phyloP scores from a whole-genome alignment of 2,888 invertebrate genomes.

The Machimus atricapillus region DNA sequence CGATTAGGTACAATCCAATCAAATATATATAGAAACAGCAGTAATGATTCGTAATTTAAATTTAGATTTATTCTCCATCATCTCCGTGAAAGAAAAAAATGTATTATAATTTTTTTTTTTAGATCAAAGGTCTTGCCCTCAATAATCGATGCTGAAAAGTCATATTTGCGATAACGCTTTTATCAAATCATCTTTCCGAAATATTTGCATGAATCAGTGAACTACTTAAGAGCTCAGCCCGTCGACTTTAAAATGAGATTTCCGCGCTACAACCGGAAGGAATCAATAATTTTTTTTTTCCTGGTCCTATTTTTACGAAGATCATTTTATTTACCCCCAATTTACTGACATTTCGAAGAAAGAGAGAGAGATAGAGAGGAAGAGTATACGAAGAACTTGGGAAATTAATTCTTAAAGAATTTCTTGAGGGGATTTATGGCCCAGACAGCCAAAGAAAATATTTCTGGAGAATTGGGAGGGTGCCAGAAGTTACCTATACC shows the following conservation, averaged over 20 bases:
- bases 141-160: background rate
- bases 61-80: background rate
- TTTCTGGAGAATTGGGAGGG: background rate
- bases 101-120: background rate
- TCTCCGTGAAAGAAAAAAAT: background rate
- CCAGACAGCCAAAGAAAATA: background rate
- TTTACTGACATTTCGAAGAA: background rate
- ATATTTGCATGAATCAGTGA: background rate
- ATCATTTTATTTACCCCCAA: background rate
- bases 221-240: background rate
- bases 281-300: background rate
- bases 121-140: background rate
- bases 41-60: background rate
- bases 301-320: background rate
- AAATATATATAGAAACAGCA: background rate
- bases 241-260: background rate
- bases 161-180: background rate
- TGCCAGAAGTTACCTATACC: background rate
- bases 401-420: background rate
- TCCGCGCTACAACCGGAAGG: background rate
- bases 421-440: background rate
- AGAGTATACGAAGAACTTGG: background rate
- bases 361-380: background rate
- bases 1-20: too few relatives aligned
- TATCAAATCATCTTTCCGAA: background rate